Percentiles rank a stretch among this genome's conserved stretches.
Evolutionary conservation across 2,888 invertebrate genomes (phyloP).

Genomic region (Hyppa rectilinea): DNA sequence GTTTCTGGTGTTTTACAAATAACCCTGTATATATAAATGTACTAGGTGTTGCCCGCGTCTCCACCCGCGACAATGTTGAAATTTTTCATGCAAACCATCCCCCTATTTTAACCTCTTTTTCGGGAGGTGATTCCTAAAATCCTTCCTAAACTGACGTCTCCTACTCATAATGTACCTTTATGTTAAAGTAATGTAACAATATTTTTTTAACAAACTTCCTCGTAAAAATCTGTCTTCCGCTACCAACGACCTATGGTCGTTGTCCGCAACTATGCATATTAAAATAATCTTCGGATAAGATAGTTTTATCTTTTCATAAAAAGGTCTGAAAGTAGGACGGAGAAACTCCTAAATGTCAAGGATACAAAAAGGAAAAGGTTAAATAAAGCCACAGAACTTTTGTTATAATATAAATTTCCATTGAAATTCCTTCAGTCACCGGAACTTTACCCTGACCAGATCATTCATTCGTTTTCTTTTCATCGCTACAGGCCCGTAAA

Average conservation of each 20-base stretch:
- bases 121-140: too few species aligned
- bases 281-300: constrained; percentile 15
- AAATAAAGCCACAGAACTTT: constrained; percentile 31
- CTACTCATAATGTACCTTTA: too few species aligned
- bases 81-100: too few species aligned
- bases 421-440: constrained; percentile 37
- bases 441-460: constrained; percentile 30
- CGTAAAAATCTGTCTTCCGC: too few species aligned
- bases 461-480: constrained; percentile 21
- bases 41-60: too few species aligned
- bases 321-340: constrained; percentile 9
- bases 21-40: too few species aligned
- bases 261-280: background rate
- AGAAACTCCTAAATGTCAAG: constrained; percentile 37
- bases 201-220: background rate
- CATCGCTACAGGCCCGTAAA: constrained; percentile 26
- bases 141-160: too few species aligned
- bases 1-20: too few species aligned
- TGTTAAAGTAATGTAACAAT: too few species aligned
- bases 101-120: too few species aligned
- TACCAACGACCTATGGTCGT: too few species aligned
- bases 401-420: constrained; percentile 20
- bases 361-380: constrained; percentile 40
- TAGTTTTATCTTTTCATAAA: constrained; percentile 34
- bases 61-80: too few species aligned